Percentiles rank a stretch among this genome's conserved stretches.
Evolutionary conservation across 2,797 vertebrate species (phyloP).

Genomic region (Enteromius fasciolatus): DNA sequence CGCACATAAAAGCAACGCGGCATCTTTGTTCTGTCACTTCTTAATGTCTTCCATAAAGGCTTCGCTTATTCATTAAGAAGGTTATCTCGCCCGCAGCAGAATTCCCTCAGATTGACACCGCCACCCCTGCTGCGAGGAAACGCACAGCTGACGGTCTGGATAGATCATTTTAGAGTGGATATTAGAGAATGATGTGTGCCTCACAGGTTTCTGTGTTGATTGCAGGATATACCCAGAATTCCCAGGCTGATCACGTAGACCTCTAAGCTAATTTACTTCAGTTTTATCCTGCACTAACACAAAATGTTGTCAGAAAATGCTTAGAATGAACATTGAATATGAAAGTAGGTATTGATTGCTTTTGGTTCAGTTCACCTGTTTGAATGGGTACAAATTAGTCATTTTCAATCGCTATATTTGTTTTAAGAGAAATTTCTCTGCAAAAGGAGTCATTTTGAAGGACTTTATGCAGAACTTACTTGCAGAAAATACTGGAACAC

Average conservation of each 20-base stretch:
- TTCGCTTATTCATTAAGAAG: slow-evolving; percentile 56
- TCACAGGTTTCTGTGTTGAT: slow-evolving; percentile 36
- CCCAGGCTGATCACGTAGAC: slow-evolving; percentile 1
- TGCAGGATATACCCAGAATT: slow-evolving; percentile 31
- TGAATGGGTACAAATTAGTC: not conserved
- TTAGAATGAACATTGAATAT: not conserved
- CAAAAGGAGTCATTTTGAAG: not conserved
- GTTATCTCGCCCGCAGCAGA: slow-evolving; percentile 52
- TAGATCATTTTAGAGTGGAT: slow-evolving; percentile 17
- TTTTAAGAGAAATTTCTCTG: not conserved
- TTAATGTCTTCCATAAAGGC: slow-evolving; percentile 55
- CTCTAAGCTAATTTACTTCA: slow-evolving; percentile 1
- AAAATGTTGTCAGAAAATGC: slow-evolving; percentile 2
- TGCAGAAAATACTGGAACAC: too few relatives aligned
- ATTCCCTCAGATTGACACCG: slow-evolving; percentile 50
- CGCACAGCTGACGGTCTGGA: slow-evolving; percentile 26
- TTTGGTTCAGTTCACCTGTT: not conserved
- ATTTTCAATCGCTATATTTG: not conserved
- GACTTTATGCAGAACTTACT: not conserved
- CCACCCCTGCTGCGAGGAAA: slow-evolving; percentile 46
- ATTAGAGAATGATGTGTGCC: slow-evolving; percentile 34
- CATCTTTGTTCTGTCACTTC: slow-evolving; percentile 57
- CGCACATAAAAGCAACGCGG: slow-evolving; percentile 50
- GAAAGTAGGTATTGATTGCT: not conserved
- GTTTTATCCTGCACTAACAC: not conserved